Evolutionary conservation across 2,888 invertebrate species (phyloP).

Genomic region (Anagyrus pseudococci): DNA sequence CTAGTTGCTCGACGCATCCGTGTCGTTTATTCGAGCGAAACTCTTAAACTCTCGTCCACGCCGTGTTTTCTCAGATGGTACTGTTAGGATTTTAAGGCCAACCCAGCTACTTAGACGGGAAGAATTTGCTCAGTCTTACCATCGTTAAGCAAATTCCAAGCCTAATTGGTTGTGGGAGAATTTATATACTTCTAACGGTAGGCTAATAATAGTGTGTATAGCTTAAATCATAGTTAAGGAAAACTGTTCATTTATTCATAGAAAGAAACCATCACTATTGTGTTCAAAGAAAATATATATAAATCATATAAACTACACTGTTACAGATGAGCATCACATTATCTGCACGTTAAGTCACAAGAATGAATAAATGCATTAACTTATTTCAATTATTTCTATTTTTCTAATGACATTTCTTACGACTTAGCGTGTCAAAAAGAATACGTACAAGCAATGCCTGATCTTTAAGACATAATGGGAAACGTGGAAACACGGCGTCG

Average conservation of each 20-base stretch:
- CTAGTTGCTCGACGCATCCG: neutral
- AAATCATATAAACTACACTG: neutral
- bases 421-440: conserved; percentile 17
- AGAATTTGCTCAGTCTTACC: neutral
- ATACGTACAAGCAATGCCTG: neutral
- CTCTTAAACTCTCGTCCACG: neutral
- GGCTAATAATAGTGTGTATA: neutral
- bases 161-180: neutral
- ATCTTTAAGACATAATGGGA: neutral
- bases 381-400: conserved; percentile 14
- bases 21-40: neutral
- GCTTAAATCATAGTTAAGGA: neutral
- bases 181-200: conserved; percentile 2
- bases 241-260: neutral
- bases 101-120: neutral
- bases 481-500: conserved; percentile 12
- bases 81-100: neutral
- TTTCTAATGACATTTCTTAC: conserved; percentile 11
- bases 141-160: neutral
- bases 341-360: conserved; percentile 16
- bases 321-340: neutral
- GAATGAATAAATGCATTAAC: conserved; percentile 10
- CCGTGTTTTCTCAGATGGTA: neutral
- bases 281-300: neutral
- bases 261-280: neutral